Percentiles rank a stretch among this genome's conserved stretches.
phyloP scores from a whole-genome alignment of 2,888 invertebrate genomes.

The Dioctria linearis region DNA sequence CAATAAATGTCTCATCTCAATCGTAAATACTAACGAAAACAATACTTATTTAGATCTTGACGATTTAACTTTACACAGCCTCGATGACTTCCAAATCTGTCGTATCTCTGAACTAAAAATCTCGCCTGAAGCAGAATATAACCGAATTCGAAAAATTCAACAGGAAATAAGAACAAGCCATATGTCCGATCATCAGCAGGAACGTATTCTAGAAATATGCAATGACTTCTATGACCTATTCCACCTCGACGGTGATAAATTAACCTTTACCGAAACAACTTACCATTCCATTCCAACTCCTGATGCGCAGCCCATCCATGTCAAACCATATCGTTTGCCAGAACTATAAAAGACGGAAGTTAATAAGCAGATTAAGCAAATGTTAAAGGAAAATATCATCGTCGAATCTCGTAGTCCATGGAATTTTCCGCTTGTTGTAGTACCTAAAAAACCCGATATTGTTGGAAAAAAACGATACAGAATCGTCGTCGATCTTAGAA shows the following conservation, averaged over 20 bases:
- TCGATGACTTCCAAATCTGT: not conserved
- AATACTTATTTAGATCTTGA: not conserved
- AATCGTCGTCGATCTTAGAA: not conserved
- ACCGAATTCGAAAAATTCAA: too few species aligned
- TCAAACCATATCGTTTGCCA: not conserved
- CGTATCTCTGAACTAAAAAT: not conserved
- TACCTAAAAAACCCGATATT: not conserved
- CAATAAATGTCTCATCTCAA: not conserved
- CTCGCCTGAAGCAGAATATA: too few species aligned
- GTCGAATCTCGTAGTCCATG: not conserved
- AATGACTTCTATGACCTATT: not conserved
- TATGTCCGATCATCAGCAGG: too few species aligned
- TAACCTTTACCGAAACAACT: not conserved
- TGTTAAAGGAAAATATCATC: not conserved
- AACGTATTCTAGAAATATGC: not conserved
- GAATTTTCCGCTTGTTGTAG: not conserved
- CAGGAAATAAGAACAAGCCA: too few species aligned
- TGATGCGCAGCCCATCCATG: not conserved
- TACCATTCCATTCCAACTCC: not conserved
- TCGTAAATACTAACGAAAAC: not conserved
- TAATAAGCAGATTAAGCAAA: not conserved
- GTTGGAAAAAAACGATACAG: not conserved
- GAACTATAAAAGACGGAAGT: not conserved
- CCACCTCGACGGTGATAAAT: not conserved
- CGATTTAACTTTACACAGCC: not conserved